Base-by-base conservation (phyloP, 2,797 vertebrate species). In the Diglossa cyanea region DNA sequence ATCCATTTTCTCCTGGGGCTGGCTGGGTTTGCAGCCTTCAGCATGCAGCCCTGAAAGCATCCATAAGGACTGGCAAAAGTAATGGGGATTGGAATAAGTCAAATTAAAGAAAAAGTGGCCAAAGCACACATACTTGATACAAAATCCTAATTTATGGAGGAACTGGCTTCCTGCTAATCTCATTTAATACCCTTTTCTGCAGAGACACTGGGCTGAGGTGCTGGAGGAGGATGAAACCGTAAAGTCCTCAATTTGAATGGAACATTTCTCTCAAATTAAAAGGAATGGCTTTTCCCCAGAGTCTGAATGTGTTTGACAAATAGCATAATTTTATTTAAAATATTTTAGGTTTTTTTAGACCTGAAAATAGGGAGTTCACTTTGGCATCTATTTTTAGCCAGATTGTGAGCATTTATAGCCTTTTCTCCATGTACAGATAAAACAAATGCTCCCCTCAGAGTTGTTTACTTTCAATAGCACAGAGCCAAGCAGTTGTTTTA, bases 381-480 rank as follows among this genome's bases (percentile, higher is more conserved):
- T 68, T 88, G 45, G 54, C 70, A 78, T 54, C 73, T 78, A 86
- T 75, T 96, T 90, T 92, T 85, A 90, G 87, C 31, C 54, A 71
- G 47, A 71, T 7, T 77, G 50, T 33, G 55, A 86, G 57, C 73
- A 61, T 71, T 88, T 86, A 94, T 44, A 94, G 87, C 81, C 82
- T 94, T 88, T 91, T 70, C 62, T 78, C 48, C 60, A 68, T 0
- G 1, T 81, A 75, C 74, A 88, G 51, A 88, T 75, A 77, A 93
- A 96, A 82, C 70, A 94, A 94, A 90, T 63, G 76, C 74, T 96
- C 93, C 91, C 93, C 86, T 93, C 79, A 81, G 94, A 94, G 70
- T 20, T 95, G 91, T 93, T 94, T 86, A 74, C 85, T 93, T 87
- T 93, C 89, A 83, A 26, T 10, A 92, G 72, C 0, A 0, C 68